Conservation (phyloP, 2,797 vertebrate genomes). For the Danio albolineatus region DNA sequence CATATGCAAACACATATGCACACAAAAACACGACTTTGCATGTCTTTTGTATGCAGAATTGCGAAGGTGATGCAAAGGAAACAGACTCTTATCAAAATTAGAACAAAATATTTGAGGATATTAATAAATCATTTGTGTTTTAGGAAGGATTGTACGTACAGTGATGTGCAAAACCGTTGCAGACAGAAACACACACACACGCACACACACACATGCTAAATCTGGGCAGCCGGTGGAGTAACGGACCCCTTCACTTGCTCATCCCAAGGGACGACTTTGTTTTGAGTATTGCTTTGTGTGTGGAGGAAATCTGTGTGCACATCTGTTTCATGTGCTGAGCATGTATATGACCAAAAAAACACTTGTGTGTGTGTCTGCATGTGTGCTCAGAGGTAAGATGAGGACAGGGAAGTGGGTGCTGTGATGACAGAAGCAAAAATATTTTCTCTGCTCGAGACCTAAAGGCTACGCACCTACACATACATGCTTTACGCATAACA, state of each 20-base stretch:
- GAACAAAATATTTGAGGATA: too few relatives aligned
- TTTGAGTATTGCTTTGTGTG: conserved; percentile 51
- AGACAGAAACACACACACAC: conserved; percentile 47
- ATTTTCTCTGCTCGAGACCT: conserved; percentile 33
- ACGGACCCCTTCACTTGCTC: conserved; percentile 38
- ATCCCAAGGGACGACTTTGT: conserved; percentile 45
- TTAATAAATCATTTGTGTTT: too few relatives aligned
- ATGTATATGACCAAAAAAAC: conserved; percentile 23
- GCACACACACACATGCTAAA: conserved; percentile 46
- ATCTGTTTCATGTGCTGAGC: conserved; percentile 23
- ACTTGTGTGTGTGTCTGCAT: conserved; percentile 11
- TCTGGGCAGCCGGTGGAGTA: conserved; percentile 27
- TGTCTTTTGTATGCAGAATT: too few relatives aligned
- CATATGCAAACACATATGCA: conserved; percentile 6
- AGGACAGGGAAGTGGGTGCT: conserved; percentile 44
- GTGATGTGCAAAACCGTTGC: too few relatives aligned
- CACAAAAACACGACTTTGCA: not conserved
- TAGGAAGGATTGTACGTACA: not conserved
- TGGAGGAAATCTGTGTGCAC: conserved; percentile 6
- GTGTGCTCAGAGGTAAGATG: conserved; percentile 38
- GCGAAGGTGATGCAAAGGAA: not conserved
- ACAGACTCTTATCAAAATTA: not conserved
- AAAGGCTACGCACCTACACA: conserved; percentile 19
- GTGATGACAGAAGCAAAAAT: conserved; percentile 51
- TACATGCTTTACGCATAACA: conserved; percentile 6